Evolutionary conservation across 2,113 vertebrate genomes (phyloP), one percentile per base, ranked within the genome.

Genomic region (Cairina moschata): DNA sequence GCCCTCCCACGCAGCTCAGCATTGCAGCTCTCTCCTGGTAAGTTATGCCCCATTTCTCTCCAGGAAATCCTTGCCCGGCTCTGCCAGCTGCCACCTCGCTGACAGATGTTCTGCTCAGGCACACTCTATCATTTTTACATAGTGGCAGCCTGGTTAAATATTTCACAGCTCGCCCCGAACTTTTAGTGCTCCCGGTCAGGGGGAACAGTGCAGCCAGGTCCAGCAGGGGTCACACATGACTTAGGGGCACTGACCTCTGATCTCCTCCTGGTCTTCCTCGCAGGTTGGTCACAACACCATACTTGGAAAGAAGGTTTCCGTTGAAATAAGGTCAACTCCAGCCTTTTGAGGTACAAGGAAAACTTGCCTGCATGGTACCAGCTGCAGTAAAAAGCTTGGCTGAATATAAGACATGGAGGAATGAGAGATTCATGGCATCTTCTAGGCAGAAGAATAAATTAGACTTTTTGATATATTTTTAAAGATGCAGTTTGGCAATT

Each of bases 101-200:
- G 73, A 88, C 97, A 97, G 97, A 97, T 97, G 97, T 95, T 95
- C 67, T 82, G 42, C 79, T 95, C 52, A 58, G 80, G 88, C 67
- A 73, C 73, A 32, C 52, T 59, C 74, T 60, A 17, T 79, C 58
- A 13, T 65, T 92, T 94, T 63, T 83, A 62, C 83, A 55, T 2
- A 76, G 83, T 34, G 55, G 65, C 83, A 96, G 83, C 71, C 88
- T 88, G 65, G 32, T 69, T 55, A 63, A 58, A 80, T 74, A 55
- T 92, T 92, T 72, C 31, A 74, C 0, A 1, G 80, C 83, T 91
- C 11, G 0, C 29, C 65, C 46, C 94, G 78, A 80, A 36, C n/a
- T 91, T 75, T 69, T 69, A 87, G 71, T 21, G 55, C 40, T 93
- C 67, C 7, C 54, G 46, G 38, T 65, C 7, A 3, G 50, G 88